Evolutionary conservation across 2,797 vertebrate genomes (phyloP).

Genomic region (Coendou prehensilis): DNA sequence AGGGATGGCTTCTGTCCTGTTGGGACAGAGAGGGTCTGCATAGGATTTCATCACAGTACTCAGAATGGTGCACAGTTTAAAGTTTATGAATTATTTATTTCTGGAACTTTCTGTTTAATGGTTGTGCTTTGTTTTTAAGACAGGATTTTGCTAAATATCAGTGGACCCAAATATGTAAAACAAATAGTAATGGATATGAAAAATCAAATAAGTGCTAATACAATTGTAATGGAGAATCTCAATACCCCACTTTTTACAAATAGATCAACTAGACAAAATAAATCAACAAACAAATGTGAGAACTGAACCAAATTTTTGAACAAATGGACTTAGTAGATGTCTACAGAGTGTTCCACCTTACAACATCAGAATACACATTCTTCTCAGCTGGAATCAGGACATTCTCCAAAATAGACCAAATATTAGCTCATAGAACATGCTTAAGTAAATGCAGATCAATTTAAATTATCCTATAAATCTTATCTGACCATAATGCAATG

Average conservation of each 20-base stretch:
- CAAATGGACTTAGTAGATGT: neutral
- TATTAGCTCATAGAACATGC: neutral
- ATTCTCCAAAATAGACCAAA: neutral
- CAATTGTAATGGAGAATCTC: neutral
- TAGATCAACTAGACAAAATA: neutral
- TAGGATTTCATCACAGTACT: neutral
- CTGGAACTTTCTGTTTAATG: neutral
- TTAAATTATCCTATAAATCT: neutral
- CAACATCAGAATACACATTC: neutral
- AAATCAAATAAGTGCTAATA: neutral
- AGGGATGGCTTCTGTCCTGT: neutral
- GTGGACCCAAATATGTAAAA: neutral
- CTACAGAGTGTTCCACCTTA: neutral
- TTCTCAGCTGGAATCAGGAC: neutral
- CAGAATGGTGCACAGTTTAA: neutral
- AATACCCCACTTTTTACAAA: neutral
- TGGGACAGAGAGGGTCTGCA: rapidly evolving
- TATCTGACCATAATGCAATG: neutral
- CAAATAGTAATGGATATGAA: neutral
- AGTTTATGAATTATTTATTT: neutral
- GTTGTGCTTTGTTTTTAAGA: neutral
- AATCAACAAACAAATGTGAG: neutral
- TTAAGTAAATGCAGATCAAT: neutral
- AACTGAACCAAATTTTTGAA: neutral
- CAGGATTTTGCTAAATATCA: neutral